Base-by-base conservation (phyloP, 2,113 vertebrate species). In the Catharus bicknelli region DNA sequence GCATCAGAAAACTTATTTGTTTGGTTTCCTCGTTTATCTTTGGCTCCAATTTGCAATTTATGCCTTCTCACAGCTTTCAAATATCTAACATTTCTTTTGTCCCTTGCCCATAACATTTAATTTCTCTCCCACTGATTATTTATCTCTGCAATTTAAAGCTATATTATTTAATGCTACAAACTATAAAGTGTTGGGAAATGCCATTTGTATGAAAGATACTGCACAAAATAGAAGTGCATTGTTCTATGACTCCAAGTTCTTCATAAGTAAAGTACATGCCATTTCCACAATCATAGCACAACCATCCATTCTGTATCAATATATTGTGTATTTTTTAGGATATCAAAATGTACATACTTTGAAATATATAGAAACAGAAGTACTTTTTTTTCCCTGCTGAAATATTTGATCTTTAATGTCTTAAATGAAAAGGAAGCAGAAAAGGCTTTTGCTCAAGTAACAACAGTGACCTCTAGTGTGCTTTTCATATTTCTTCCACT, bases 391-490 rank as follows among this genome's bases (percentile, higher is more conserved):
- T 76, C 30, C 26, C 54, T 66, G 43, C 62, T 76, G 81, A 96
- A 96, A 94, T 88, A 74, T 90, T 95, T 95, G 91, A 90, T 94
- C 92, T 95, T 91, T 9, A 85, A 40, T 54, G 51, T 66, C 92
- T 95, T 47, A 86, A 95, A 69, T 45, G 92, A 68, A 54, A 86
- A 81, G 61, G 62, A 73, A 95, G 42, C 40, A 83, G 80, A 67
- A 75, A 64, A 69, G 85, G 47, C 84, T 96, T 97, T 93, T 86
- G 95, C 96, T 97, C 67, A 88, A 98, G 97, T 95, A 97, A 96
- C 98, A 98, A 98, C 97, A 98, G 97, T 97, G 98, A 97, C 98
- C 98, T 97, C 98, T 98, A 98, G 98, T 95, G 98, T 97, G 96
- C 91, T 96, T 97, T 97, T 96, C 27, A 64, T 64, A 95, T 88